Conservation (phyloP, 2,797 vertebrate genomes). For the Eurystomus glaucurus region DNA sequence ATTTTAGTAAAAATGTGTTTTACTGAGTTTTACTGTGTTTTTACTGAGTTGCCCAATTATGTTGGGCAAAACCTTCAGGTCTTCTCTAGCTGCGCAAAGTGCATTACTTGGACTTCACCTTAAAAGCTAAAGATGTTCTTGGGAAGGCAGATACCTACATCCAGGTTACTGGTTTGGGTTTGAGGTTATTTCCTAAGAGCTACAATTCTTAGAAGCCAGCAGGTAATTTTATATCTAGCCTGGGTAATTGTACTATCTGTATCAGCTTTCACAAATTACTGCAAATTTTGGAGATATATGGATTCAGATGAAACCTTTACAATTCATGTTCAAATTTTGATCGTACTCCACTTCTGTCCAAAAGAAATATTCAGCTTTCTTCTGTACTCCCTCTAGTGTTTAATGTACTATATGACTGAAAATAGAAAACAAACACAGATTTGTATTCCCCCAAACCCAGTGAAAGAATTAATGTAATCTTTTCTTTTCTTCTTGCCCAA, state of each 20-base stretch:
- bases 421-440: neutral
- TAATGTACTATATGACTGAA: neutral
- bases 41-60: neutral
- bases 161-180: rapidly evolving
- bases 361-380: neutral
- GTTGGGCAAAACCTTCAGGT: neutral
- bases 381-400: slow-evolving; percentile 67
- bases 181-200: neutral
- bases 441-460: neutral
- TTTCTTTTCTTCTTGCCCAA: neutral
- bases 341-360: neutral
- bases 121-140: neutral
- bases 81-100: neutral
- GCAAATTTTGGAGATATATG: rapidly evolving
- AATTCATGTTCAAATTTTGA: neutral
- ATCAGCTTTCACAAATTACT: neutral
- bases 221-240: neutral
- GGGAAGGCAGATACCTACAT: neutral
- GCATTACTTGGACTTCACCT: rapidly evolving
- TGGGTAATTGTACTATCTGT: neutral
- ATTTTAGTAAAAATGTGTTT: neutral
- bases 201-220: neutral
- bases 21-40: neutral
- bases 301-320: neutral
- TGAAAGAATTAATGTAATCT: neutral